Base-by-base conservation (phyloP, 2,113 vertebrate genomes). In the Lamprologus speciosus region DNA sequence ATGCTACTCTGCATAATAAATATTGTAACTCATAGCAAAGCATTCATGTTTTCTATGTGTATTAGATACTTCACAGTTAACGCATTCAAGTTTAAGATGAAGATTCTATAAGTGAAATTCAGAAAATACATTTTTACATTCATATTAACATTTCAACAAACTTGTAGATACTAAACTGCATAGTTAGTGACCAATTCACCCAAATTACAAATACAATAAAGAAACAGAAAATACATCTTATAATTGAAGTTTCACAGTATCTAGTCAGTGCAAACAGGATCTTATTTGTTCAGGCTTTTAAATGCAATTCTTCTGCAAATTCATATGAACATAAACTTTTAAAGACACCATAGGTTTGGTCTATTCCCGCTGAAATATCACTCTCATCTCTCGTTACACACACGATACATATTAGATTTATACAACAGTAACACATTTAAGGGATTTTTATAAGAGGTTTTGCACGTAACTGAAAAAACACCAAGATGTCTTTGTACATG, bases 401-500 rank as follows among this genome's bases (percentile, higher is more conserved):
- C 60, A 84, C 31, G 28, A 55, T 53, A 89, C 42, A 85, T 53
- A 26, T 60, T 60, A 88, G 31, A 88, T 75, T 90, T 68, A 83
- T 81, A 86, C 47, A 89, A 86, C 45, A 80, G 82, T 60, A 78
- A 87, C 85, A 93, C 86, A 87, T 47, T 70, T 19, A 89, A 82
- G 60, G 90, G 85, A 82, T 85, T 91, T 55, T 70, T 60, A 75
- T 51, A 73, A 16, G 35, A 84, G 37, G 82, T 53, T 51, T 86
- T 60, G 26, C 23, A 87, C 19, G 8, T 65, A 80, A 93, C 8
- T 85, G 75, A 87, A 83, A 47, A 92, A 86, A 93, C 82, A 93
- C 23, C 8, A 81, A 86, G 8, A 51, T 26, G 35, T 84, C 80
- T 90, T 87, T 91, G 79, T 84, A 92, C 85, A 91, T 9, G 6